Conservation (phyloP, 1,140 invertebrate genomes). For the Gonatopus flavifemur region DNA sequence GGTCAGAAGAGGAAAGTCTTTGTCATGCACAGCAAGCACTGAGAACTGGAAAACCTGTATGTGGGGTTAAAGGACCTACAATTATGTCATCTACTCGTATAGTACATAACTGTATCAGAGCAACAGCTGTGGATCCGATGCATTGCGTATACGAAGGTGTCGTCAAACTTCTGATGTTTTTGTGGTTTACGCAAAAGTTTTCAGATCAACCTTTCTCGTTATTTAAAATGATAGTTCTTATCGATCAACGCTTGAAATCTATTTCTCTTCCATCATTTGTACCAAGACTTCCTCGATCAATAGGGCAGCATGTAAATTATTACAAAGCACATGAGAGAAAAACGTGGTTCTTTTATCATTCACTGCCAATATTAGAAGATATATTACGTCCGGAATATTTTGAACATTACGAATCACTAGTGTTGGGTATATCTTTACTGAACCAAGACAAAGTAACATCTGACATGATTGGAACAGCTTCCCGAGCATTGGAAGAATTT, state of each 20-base stretch:
- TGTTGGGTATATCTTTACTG: background rate
- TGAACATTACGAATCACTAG: background rate
- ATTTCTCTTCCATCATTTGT: constrained; percentile 6
- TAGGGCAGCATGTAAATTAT: background rate
- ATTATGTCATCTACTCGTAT: background rate
- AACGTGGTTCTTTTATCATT: too few species aligned
- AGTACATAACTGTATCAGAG: constrained; percentile 3
- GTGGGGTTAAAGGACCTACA: constrained; percentile 19
- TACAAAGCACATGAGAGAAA: constrained; percentile 9
- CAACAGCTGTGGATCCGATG: constrained; percentile 7
- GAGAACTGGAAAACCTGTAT: background rate
- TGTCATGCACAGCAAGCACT: constrained; percentile 10
- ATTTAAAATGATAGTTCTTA: background rate
- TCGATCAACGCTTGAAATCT: background rate
- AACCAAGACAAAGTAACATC: background rate
- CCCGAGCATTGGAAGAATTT: background rate
- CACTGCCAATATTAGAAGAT: background rate
- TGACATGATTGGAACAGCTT: background rate
- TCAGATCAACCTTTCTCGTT: background rate
- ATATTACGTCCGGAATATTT: background rate
- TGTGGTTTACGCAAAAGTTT: constrained; percentile 3
- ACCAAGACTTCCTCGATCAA: constrained; percentile 2
- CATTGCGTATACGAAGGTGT: constrained; percentile 4
- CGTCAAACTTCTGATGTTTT: constrained; percentile 1
- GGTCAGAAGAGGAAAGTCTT: too few species aligned